A percentile compares a stretch with the other conserved stretches of the same genome.
Conservation (phyloP, 92 coral and sea anemone genomes). For the Heteractis magnifica region DNA sequence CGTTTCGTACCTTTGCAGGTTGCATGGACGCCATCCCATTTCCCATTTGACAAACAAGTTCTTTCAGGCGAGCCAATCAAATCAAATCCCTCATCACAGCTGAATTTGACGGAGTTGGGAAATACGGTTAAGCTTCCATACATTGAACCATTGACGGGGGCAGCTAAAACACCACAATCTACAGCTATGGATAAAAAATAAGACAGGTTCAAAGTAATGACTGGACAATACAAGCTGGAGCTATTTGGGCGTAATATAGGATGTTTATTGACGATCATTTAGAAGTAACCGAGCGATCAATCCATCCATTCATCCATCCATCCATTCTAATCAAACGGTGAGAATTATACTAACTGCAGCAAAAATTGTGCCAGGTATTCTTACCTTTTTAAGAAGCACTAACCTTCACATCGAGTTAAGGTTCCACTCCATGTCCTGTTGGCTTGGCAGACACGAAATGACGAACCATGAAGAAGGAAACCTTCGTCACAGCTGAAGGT, state of each 20-base stretch:
- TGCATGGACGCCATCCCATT: conserved; percentile 46
- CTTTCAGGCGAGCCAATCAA: conserved; percentile 50
- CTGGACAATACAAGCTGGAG: background rate
- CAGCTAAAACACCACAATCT: conserved; percentile 48
- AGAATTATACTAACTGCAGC: no score
- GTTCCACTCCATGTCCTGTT: conserved; percentile 75
- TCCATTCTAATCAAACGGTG: background rate
- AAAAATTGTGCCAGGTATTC: background rate
- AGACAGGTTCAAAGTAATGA: background rate
- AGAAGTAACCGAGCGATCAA: background rate
- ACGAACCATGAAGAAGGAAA: conserved; percentile 62
- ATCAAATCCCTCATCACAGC: conserved; percentile 55
- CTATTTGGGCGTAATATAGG: background rate
- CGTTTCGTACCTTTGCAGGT: conserved; percentile 43
- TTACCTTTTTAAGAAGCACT: background rate
- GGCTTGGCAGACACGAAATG: conserved; percentile 46
- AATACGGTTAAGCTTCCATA: conserved; percentile 38
- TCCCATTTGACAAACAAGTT: conserved; percentile 46
- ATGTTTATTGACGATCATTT: background rate
- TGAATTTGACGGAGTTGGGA: conserved; percentile 39
- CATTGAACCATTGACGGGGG: conserved; percentile 40
- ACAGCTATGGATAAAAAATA: conserved; percentile 31
- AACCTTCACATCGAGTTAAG: conserved; percentile 48
- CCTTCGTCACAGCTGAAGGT: conserved; percentile 71
- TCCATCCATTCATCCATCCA: conserved; percentile 1